Base-by-base conservation (phyloP, 2,797 vertebrate genomes). In the Nasua narica region DNA sequence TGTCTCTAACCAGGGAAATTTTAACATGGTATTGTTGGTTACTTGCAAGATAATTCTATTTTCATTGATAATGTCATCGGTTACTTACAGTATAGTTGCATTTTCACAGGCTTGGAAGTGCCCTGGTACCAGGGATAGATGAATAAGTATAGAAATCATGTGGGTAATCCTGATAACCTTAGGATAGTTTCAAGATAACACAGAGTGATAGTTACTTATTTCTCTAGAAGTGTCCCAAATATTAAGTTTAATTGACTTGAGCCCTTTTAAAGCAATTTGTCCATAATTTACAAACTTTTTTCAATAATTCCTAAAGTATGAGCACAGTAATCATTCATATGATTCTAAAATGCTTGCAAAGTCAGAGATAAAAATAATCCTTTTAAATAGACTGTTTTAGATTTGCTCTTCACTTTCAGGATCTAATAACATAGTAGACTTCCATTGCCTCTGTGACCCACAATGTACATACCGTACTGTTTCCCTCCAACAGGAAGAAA, bases 401-500 rank as follows among this genome's bases (percentile, higher is more conserved):
- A 86, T 52, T 93, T 93, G 27, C 27, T 58, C 62, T 37, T 27
- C 62, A 83, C 62, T 91, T 96, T 90, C 35, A 85, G 54, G n/a
- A 65, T 86, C 82, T 87, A 74, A 84, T 81, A 92, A 89, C 72
- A 86, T 23, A 87, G 23, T 54, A 32, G 35, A 65, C 48, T 92
- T 94, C 76, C 25, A 50, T 91, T 32, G 65, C 81, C 60, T 81
- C 72, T 97, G 77, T 27, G 70, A 85, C 85, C 67, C 76, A 52
- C 95, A 91, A 18, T 12, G 94, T 87, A 92, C 94, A 96, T 94
- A 92, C 69, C 0, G 18, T 95, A 91, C 97, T 96, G 37, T 93
- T 19, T 32, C 1, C 87, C 40, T 97, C 43, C 92, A 29, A 92
- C 81, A 97, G 93, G 94, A 90, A 95, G 95, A 95, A 97, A n/a